These are phyloP conservation scores for Apostichopus japonicus DNA, from an alignment of 35 echinoderm and acorn worm genomes.

Conservation along the genomic window DNA sequence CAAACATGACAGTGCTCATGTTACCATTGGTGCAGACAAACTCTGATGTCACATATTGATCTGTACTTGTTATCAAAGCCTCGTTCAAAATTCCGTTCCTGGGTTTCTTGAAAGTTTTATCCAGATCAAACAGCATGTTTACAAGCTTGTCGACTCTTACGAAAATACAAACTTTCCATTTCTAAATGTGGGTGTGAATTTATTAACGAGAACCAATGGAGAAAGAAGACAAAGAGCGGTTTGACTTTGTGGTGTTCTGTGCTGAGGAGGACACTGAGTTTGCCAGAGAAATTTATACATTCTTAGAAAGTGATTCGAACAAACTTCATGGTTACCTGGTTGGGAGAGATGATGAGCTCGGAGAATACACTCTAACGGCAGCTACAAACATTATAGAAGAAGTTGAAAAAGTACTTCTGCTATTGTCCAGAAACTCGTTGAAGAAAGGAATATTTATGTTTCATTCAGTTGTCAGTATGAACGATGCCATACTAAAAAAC, in stretches of 20 bases:
- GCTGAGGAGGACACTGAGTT: slow-evolving; percentile 8
- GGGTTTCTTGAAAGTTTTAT: too few relatives aligned
- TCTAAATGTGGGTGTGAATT: too few relatives aligned
- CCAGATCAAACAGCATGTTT: too few relatives aligned
- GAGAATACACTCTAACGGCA: slow-evolving; percentile 4
- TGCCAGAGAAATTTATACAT: slow-evolving; percentile 9
- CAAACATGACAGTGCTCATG: too few relatives aligned
- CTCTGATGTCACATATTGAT: too few relatives aligned
- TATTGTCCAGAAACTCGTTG: slow-evolving; percentile 7
- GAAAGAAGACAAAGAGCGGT: not conserved
- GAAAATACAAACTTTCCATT: too few relatives aligned
- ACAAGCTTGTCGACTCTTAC: too few relatives aligned
- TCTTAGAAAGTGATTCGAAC: slow-evolving; percentile 10
- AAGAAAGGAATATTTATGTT: slow-evolving; percentile 38
- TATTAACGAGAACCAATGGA: not conserved
- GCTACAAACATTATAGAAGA: slow-evolving; percentile 20
- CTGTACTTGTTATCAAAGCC: too few relatives aligned
- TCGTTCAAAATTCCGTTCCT: too few relatives aligned
- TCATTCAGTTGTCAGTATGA: slow-evolving; percentile 18
- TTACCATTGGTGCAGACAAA: too few relatives aligned
- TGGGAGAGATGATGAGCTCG: slow-evolving; percentile 44
- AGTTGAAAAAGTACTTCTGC: slow-evolving; percentile 1
- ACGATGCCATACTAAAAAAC: not conserved
- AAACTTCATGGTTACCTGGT: not conserved
- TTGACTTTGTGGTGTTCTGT: slow-evolving; percentile 40